Conservation (phyloP, 2,113 vertebrate genomes). For the Podiceps cristatus region DNA sequence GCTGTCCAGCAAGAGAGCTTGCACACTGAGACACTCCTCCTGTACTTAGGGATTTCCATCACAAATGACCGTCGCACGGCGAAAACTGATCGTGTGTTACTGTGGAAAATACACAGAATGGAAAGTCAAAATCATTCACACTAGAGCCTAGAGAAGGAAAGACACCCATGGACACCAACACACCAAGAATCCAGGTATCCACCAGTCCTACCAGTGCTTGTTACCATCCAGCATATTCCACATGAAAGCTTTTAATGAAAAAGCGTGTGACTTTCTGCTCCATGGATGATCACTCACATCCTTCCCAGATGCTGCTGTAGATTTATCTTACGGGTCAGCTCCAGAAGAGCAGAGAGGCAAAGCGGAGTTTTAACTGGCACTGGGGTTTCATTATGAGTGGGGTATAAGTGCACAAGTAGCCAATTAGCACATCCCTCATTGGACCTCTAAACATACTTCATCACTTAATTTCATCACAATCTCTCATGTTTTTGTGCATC, state of each 20-base stretch:
- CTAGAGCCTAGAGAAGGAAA: not conserved
- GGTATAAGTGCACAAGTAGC: not conserved
- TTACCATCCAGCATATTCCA: not conserved
- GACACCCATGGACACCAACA: not conserved
- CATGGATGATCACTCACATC: not conserved
- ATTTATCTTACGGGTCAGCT: not conserved
- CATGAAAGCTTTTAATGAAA: not conserved
- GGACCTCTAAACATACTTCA: not conserved
- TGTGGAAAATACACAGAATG: not conserved
- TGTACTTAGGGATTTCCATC: not conserved
- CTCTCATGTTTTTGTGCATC: not conserved
- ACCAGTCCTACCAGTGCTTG: not conserved
- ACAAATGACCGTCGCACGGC: not conserved
- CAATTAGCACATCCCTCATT: not conserved
- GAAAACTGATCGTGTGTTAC: not conserved
- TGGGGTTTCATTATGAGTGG: not conserved
- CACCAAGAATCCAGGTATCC: not conserved
- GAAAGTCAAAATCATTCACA: not conserved
- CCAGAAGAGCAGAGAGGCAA: not conserved
- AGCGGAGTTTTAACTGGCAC: not conserved
- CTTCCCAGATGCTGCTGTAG: rapidly evolving
- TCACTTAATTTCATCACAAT: not conserved
- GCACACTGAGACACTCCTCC: not conserved
- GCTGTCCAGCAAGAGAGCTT: not conserved
- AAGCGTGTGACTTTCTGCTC: not conserved